Base-by-base conservation (phyloP, 2,888 invertebrate genomes). In the Drosophila mayaguana region DNA sequence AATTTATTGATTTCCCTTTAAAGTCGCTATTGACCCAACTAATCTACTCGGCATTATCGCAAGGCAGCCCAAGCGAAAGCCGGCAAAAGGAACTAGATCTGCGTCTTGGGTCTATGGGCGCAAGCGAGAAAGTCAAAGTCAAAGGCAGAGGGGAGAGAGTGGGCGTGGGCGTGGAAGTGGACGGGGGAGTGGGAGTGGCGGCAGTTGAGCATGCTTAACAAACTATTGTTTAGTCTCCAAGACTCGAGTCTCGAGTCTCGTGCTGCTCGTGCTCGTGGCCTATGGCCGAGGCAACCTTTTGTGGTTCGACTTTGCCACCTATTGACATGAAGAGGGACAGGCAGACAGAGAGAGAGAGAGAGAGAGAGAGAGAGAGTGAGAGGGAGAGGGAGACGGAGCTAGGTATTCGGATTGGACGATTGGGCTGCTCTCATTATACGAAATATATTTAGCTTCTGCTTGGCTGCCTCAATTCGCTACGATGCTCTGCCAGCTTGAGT, bases 1-100 rank as follows among this genome's bases (percentile, higher is more conserved):
- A 89, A 87, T 79, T 89, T 87, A 87, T 89, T 87, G 88, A 89
- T 87, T 89, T 85, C 73, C 77, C 72, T 78, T 82, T 75, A 73
- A 77, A 81, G 85, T 70, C 64, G 77, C 75, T 75, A 82, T 80
- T 88, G 89, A 88, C 87, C 87, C 84, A 83, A 81, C 78, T 87
- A 90, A 89, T 89, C 89, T 87, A 45, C 75, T 73, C 78, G 75
- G 80, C 72, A 81, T 84, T 84, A 89, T 88, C 89, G 73, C 68
- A 54, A 28, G 46, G 20, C 51, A 20, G 45, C 38, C 48, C 18
- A 68, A n/a, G 43, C 57, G 51, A 63, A 48, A 36, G 59, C 38
- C 42, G 46, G 9, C 53, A 56, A 48, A 22, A 50, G 78, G 59
- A 64, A 62, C 59, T 66, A 22, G 42, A 50, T 42, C 59, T 64